A percentile compares a stretch with the other conserved stretches of the same genome.
These are phyloP conservation scores for Oasisia sp. DNA, from an alignment of 2,888 invertebrate species.

Conservation along the genomic window DNA sequence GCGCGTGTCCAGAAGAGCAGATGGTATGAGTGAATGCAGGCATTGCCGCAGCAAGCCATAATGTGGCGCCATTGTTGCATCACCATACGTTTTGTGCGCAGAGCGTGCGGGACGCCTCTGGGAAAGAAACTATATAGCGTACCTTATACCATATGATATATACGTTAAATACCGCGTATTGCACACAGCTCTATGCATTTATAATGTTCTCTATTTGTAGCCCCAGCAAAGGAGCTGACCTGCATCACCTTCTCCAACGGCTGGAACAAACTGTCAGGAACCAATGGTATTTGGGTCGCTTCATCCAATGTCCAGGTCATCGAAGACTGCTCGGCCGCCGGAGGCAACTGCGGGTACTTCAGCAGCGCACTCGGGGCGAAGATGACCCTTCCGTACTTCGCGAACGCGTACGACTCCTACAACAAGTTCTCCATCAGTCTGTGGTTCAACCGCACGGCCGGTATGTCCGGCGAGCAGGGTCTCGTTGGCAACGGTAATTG, in stretches of 20 bases:
- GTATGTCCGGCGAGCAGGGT: not conserved
- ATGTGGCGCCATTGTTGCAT: too few species aligned
- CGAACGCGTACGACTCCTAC: not conserved
- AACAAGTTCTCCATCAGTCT: constrained; percentile 21
- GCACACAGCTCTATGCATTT: not conserved
- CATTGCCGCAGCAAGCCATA: too few species aligned
- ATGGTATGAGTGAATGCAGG: too few species aligned
- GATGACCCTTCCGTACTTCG: constrained; percentile 18
- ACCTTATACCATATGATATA: not conserved
- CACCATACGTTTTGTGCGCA: too few species aligned
- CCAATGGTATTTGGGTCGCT: not conserved
- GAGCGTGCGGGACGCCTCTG: too few species aligned
- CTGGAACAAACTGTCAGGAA: not conserved
- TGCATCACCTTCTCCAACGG: constrained; percentile 12
- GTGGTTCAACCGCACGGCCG: constrained; percentile 6
- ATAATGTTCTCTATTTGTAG: not conserved
- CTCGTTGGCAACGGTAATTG: constrained; percentile 14
- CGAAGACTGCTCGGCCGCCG: not conserved
- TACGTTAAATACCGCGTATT: too few species aligned
- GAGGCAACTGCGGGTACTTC: constrained; percentile 26
- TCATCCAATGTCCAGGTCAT: not conserved
- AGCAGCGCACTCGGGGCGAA: not conserved
- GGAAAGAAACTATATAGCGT: too few species aligned
- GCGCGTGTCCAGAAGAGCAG: too few species aligned
- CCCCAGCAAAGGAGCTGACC: not conserved